Evolutionary conservation across 2,113 vertebrate species (phyloP), one percentile per base, ranked within the genome.

Genomic region (Sinosuthora webbiana): DNA sequence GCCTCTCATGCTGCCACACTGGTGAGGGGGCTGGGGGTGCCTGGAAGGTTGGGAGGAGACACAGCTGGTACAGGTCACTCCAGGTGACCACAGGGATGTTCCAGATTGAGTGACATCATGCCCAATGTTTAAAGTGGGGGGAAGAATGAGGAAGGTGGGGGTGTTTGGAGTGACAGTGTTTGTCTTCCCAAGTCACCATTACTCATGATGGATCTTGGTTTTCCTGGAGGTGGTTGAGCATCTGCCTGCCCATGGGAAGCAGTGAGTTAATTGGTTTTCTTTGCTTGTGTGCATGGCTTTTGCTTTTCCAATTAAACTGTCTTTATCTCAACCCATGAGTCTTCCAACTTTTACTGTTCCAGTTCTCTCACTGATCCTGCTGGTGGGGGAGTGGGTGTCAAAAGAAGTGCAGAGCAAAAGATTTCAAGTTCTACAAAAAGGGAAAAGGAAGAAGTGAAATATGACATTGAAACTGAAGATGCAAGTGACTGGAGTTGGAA

Each of bases 81-180:
- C 1, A 50, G 1, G 1, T 76, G 62, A 18, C 37, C 71, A 44
- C 2, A 44, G 22, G 71, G 62, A 37, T 1, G 11, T 37, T 5
- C 52, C 2, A 10, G 22, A 22, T 11, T 0, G 0, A 4, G 27
- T 15, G 44, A 15, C 9, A 35, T 12, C 17, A 27, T 15, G 44
- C 2, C 31, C 53, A 20, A 3, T 31, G 6, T 31, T 10, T 31
- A 8, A 52, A 77, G 5, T 6, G 3, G 9, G 22, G 25, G 4
- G 44, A 27, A 35, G 25, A 59, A 31, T 3, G 21, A 59, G 31
- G 9, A 37, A 35, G 11, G 7, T 2, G 11, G 1, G 4, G 9
- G 4, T 27, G 37, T 86, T 59, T 59, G 31, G 25, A 59, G 14
- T 18, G 21, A 27, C 35, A 21, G 16, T 7, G 3, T 67, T 76